These are phyloP conservation scores for silkworm (Bombyx mori) DNA, from an alignment of 1,140 invertebrate species.

Conservation along the genomic window ASM3026992v2 NC_085112.1:21001-21500, in stretches of 20 bases:
- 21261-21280: constrained; percentile 78
- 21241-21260: constrained; percentile 76
- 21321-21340: constrained; percentile 72
- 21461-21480: too few relatives aligned
- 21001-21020: constrained; percentile 74
- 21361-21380: too few relatives aligned
- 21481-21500: too few relatives aligned
- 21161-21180: constrained; percentile 72
- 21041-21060: constrained; percentile 77
- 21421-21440: too few relatives aligned
- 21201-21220: constrained; percentile 69
- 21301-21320: constrained; percentile 76
- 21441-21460: too few relatives aligned
- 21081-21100: neutral
- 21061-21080: constrained; percentile 78
- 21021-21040: constrained; percentile 75
- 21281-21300: constrained; percentile 77
- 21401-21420: too few relatives aligned
- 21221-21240: constrained; percentile 73
- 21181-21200: constrained; percentile 73
- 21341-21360: too few relatives aligned
- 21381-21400: too few relatives aligned
- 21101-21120: too few relatives aligned
- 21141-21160: neutral
- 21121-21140: neutral